These are phyloP conservation scores for Ectobius pallidus DNA, from an alignment of 2,888 invertebrate genomes.

Conservation along the genomic window DNA sequence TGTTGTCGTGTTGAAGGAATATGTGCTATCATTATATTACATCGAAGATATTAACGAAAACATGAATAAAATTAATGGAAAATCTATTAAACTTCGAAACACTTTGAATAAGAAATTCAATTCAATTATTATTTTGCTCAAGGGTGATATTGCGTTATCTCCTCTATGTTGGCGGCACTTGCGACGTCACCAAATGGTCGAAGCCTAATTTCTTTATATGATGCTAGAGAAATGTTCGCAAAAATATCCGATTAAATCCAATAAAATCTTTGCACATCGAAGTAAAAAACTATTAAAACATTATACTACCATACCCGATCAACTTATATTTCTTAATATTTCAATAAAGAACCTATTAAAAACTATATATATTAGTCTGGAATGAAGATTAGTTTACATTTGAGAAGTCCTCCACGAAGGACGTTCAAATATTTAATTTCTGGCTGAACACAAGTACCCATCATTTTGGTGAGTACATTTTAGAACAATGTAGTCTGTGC, in stretches of 20 bases:
- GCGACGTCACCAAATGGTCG: conserved; percentile 12
- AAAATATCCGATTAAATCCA: conserved; percentile 22
- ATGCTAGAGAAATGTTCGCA: background rate
- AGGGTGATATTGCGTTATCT: too few species aligned
- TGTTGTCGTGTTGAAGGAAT: too few species aligned
- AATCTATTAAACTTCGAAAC: too few species aligned
- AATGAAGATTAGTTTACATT: conserved; percentile 28
- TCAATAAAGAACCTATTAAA: conserved; percentile 19
- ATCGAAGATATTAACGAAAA: too few species aligned
- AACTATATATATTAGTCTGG: conserved; percentile 7
- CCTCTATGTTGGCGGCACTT: background rate
- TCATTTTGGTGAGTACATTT: conserved; percentile 40
- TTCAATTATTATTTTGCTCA: too few species aligned
- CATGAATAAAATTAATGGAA: too few species aligned
- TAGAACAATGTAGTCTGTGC: background rate
- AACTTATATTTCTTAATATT: conserved; percentile 14
- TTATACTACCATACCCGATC: conserved; percentile 9
- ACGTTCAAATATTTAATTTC: conserved; percentile 23
- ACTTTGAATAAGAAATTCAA: too few species aligned
- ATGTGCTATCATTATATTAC: too few species aligned
- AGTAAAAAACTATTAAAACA: conserved; percentile 24
- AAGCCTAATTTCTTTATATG: conserved; percentile 1
- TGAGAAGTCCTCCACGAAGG: conserved; percentile 29
- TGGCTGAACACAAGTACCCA: conserved; percentile 37
- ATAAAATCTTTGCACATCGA: conserved; percentile 31